phyloP scores from a whole-genome alignment of 1,140 invertebrate genomes.

The Meloidogyne floridensis region DNA sequence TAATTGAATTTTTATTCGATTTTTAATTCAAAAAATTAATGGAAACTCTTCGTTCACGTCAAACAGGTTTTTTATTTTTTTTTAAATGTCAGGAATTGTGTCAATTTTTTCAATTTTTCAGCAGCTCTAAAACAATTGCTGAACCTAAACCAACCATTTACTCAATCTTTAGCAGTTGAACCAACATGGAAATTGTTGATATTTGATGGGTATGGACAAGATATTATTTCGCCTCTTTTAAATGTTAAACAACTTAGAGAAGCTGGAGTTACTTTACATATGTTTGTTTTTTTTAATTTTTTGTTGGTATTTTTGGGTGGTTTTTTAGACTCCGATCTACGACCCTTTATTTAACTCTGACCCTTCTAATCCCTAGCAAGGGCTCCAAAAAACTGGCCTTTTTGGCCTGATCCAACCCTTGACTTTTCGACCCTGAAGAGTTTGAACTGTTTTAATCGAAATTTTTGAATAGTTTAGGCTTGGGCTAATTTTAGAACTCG shows the following conservation, averaged over 20 bases:
- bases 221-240: conserved; percentile 94
- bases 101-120: conserved; percentile 34
- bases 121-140: conserved; percentile 62
- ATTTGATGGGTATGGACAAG: conserved; percentile 92
- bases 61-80: not conserved
- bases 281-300: conserved; percentile 73
- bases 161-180: conserved; percentile 53
- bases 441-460: too few species aligned
- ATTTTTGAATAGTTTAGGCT: too few species aligned
- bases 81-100: too few species aligned
- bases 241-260: conserved; percentile 93
- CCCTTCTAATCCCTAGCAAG: too few species aligned
- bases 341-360: too few species aligned
- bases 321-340: too few species aligned
- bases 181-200: conserved; percentile 75
- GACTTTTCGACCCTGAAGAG: too few species aligned
- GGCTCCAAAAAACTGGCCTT: too few species aligned
- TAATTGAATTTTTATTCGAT: too few species aligned
- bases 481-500: too few species aligned
- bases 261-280: conserved; percentile 91
- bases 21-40: not conserved
- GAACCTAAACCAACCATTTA: conserved; percentile 62
- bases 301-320: not conserved
- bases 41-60: conserved; percentile 4
- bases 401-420: too few species aligned